Conservation (phyloP, 2,113 vertebrate species). For the Haemorhous mexicanus region DNA sequence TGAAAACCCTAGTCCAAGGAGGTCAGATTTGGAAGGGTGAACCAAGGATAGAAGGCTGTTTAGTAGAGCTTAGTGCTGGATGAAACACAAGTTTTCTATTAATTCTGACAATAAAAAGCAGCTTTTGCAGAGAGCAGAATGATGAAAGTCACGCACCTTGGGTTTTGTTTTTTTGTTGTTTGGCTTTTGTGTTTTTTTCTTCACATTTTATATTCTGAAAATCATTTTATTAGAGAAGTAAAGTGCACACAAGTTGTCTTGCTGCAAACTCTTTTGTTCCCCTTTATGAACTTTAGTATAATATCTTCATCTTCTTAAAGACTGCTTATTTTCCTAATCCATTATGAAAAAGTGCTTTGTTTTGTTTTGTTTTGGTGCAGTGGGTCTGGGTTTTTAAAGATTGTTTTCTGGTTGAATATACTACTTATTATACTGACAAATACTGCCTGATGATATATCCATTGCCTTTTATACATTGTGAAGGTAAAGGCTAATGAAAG, state of each 20-base stretch:
- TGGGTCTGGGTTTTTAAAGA: background rate
- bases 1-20: background rate
- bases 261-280: background rate
- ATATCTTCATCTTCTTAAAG: background rate
- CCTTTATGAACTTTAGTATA: background rate
- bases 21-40: background rate
- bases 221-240: background rate
- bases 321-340: background rate
- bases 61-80: background rate
- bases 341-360: background rate
- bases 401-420: background rate
- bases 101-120: background rate
- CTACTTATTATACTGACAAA: background rate
- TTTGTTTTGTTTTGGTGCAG: background rate
- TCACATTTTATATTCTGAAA: background rate
- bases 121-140: background rate
- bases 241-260: background rate
- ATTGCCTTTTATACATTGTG: background rate
- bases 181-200: rapidly evolving
- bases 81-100: background rate
- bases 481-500: background rate
- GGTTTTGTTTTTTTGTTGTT: background rate
- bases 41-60: background rate
- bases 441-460: background rate
- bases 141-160: background rate